These are phyloP conservation scores for Apotomis betuletana DNA, from an alignment of 2,888 invertebrate species.

Conservation along the genomic window DNA sequence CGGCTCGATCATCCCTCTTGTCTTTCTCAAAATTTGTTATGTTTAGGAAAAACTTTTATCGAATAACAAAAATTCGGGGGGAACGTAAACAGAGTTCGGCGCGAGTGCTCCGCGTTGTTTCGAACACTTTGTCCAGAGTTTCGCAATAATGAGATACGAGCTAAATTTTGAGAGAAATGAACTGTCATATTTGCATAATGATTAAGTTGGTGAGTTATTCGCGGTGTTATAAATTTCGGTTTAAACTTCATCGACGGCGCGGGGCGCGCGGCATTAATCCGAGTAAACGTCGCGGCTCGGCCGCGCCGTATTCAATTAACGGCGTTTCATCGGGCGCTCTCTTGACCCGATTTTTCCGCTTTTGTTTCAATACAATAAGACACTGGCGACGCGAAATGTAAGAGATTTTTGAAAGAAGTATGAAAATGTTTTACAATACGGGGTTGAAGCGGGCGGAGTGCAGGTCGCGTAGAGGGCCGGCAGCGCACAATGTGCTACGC, in stretches of 20 bases:
- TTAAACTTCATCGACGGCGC: conserved; percentile 6
- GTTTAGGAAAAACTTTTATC: conserved; percentile 35
- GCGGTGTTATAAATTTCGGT: background rate
- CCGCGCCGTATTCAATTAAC: conserved; percentile 37
- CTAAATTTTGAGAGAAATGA: conserved; percentile 25
- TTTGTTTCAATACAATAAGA: conserved; percentile 80
- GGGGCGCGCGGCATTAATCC: background rate
- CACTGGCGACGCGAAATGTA: conserved; percentile 49
- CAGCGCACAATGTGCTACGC: conserved; percentile 32
- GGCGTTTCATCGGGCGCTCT: conserved; percentile 47
- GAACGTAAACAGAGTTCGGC: conserved; percentile 5
- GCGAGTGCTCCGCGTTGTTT: conserved; percentile 32
- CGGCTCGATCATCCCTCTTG: conserved; percentile 25
- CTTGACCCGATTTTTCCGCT: conserved; percentile 73
- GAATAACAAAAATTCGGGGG: conserved; percentile 35
- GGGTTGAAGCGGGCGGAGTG: background rate
- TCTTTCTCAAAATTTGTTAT: conserved; percentile 6
- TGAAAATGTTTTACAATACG: conserved; percentile 38
- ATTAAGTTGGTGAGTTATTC: conserved; percentile 29
- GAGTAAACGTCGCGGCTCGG: background rate
- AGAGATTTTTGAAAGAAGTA: conserved; percentile 30
- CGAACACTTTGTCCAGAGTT: conserved; percentile 31
- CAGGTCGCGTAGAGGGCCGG: conserved; percentile 21
- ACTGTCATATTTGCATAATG: conserved; percentile 36
- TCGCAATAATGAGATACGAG: conserved; percentile 32